Conservation (phyloP, 2,113 vertebrate genomes). For the Helogale parvula region DNA sequence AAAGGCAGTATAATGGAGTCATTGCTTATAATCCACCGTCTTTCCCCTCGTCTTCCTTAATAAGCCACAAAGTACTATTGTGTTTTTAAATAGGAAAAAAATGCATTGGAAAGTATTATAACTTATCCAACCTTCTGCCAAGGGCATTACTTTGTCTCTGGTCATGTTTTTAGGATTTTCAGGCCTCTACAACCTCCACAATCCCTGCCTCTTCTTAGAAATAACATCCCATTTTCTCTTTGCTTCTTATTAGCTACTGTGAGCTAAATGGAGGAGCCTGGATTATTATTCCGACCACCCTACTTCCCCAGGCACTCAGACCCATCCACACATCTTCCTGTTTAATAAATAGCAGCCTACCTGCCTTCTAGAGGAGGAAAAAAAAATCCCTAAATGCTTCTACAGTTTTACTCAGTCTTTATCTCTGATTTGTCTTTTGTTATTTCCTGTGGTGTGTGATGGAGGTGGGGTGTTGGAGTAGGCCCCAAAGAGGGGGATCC, state of each 20-base stretch:
- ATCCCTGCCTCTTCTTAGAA: not conserved
- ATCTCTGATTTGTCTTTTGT: not conserved
- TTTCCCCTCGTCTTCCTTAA: slow-evolving; percentile 79
- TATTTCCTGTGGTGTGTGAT: not conserved
- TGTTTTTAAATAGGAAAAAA: slow-evolving; percentile 70
- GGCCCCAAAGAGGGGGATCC: not conserved
- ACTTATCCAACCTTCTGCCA: slow-evolving; percentile 78
- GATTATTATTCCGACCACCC: not conserved
- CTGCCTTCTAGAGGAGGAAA: not conserved
- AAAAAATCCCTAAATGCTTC: slow-evolving; percentile 33
- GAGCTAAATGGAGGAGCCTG: not conserved
- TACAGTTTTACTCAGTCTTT: slow-evolving; percentile 23
- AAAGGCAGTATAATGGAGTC: slow-evolving; percentile 70
- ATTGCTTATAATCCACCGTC: slow-evolving; percentile 74
- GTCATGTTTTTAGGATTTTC: slow-evolving; percentile 6
- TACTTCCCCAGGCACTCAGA: accelerated
- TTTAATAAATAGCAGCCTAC: not conserved
- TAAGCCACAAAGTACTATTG: slow-evolving; percentile 77
- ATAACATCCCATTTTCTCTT: not conserved
- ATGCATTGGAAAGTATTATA: slow-evolving; percentile 77
- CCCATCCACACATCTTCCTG: not conserved
- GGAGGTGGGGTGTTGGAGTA: not conserved
- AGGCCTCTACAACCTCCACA: not conserved
- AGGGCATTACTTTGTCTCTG: slow-evolving; percentile 63
- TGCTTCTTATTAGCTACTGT: not conserved